These are phyloP conservation scores for Schizopygopsis malacanthus DNA, from an alignment of 2,797 vertebrate genomes.

Conservation along the genomic window DNA sequence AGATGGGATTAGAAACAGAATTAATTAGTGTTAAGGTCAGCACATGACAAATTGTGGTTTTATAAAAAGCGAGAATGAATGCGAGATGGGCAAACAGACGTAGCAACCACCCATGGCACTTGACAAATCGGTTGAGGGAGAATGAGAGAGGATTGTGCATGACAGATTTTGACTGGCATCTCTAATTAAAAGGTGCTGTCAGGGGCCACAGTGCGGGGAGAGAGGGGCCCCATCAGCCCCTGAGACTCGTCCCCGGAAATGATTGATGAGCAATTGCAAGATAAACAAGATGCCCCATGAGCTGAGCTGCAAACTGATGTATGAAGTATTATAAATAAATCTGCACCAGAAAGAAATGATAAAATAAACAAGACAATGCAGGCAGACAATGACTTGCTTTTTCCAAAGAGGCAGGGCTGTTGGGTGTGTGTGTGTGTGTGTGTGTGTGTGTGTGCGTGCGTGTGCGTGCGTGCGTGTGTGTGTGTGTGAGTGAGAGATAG, in stretches of 20 bases:
- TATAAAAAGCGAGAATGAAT: conserved; percentile 47
- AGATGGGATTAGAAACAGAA: conserved; percentile 51
- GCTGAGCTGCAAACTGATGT: conserved; percentile 77
- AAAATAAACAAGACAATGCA: conserved; percentile 68
- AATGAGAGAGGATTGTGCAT: conserved; percentile 58
- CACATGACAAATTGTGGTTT: conserved; percentile 62
- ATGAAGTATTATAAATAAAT: conserved; percentile 78
- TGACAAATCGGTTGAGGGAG: conserved; percentile 27
- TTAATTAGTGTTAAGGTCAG: conserved; percentile 41
- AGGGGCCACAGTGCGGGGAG: conserved; percentile 75
- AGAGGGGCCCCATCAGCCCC: conserved; percentile 69
- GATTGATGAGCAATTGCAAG: conserved; percentile 85
- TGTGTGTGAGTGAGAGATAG: conserved; percentile 32
- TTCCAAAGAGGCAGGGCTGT: conserved; percentile 53
- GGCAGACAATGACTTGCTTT: conserved; percentile 63
- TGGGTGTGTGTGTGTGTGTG: conserved; percentile 39
- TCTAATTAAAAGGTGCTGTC: conserved; percentile 84
- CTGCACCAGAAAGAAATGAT: conserved; percentile 56
- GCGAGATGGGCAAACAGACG: conserved; percentile 11
- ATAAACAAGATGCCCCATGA: conserved; percentile 79
- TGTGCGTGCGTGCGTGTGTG: conserved; percentile 26
- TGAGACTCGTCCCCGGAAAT: conserved; percentile 74
- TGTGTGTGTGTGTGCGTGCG: conserved; percentile 31
- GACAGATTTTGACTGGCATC: conserved; percentile 77
- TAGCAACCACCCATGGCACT: conserved; percentile 45